Percentiles rank a stretch among this genome's conserved stretches.
These are phyloP conservation scores for Cyclina sinensis DNA, from an alignment of 1,140 invertebrate species.

Conservation along the genomic window DNA sequence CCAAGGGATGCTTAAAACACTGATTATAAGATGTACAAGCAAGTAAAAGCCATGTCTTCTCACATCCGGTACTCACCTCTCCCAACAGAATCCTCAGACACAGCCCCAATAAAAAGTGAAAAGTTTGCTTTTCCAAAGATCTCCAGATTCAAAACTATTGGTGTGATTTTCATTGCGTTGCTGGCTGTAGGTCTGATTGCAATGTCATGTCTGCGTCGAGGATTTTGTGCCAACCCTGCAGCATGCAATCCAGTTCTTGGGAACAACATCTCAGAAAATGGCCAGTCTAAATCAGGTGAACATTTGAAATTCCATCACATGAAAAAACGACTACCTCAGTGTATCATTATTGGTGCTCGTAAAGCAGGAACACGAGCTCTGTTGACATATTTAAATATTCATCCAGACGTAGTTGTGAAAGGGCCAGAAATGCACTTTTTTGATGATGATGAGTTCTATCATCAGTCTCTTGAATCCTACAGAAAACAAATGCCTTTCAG, in stretches of 20 bases:
- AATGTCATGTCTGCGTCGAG: conserved; percentile 11
- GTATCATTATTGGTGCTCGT: conserved; percentile 86
- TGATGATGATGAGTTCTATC: conserved; percentile 85
- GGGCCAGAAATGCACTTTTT: conserved; percentile 86
- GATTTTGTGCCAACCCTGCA: conserved; percentile 1
- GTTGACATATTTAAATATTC: conserved; percentile 86
- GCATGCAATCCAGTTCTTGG: neutral
- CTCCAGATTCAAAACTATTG: conserved; percentile 22
- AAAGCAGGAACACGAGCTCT: conserved; percentile 87
- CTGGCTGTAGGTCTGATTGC: neutral
- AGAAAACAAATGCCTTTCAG: conserved; percentile 83
- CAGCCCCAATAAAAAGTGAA: neutral
- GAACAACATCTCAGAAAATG: neutral
- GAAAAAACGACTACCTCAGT: conserved; percentile 78
- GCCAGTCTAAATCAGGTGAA: neutral
- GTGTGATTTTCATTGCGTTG: conserved; percentile 3
- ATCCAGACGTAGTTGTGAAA: conserved; percentile 85
- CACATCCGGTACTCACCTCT: conserved; percentile 14
- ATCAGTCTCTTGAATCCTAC: conserved; percentile 87
- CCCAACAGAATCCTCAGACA: neutral
- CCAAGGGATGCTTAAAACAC: neutral
- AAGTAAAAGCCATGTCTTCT: conserved; percentile 21
- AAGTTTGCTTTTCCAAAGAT: conserved; percentile 48
- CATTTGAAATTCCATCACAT: conserved; percentile 37
- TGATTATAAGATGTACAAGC: conserved; percentile 9